Conservation (phyloP, 1,140 invertebrate species). For the Bombus confusus region DNA sequence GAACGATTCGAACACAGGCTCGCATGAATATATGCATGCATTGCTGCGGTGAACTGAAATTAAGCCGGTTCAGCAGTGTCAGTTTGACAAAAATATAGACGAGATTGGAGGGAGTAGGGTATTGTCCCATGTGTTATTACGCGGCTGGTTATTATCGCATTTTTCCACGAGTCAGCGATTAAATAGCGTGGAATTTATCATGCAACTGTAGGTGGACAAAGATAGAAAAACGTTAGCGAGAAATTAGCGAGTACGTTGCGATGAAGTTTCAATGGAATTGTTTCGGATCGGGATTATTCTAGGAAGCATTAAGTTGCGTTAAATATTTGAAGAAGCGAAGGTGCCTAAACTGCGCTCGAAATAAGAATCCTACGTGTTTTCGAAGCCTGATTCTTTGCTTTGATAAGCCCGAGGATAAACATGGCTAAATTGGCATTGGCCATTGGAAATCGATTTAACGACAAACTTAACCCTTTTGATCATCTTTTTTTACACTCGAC, state of each 20-base stretch:
- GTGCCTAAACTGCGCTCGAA: too few species aligned
- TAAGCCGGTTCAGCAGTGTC: conserved; percentile 33
- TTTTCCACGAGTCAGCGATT: conserved; percentile 24
- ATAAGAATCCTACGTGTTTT: too few species aligned
- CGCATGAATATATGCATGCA: conserved; percentile 27
- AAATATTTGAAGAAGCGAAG: too few species aligned
- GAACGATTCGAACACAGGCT: neutral
- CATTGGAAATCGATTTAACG: neutral
- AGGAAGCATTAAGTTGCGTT: too few species aligned
- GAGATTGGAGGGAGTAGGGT: neutral
- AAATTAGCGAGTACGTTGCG: neutral
- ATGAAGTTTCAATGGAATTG: too few species aligned
- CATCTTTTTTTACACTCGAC: too few species aligned
- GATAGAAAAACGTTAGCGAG: too few species aligned
- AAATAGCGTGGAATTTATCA: conserved; percentile 16
- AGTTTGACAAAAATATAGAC: conserved; percentile 20
- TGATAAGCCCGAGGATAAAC: neutral
- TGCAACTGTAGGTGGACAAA: neutral
- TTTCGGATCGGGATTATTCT: too few species aligned
- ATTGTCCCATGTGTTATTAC: neutral
- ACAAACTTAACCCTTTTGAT: neutral
- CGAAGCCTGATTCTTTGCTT: too few species aligned
- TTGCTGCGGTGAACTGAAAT: conserved; percentile 45
- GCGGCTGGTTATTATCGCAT: conserved; percentile 15
- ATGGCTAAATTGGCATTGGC: neutral